These are phyloP conservation scores for Oncorhynchus tshawytscha DNA, from an alignment of 2,113 vertebrate species.

Conservation along the genomic window DNA sequence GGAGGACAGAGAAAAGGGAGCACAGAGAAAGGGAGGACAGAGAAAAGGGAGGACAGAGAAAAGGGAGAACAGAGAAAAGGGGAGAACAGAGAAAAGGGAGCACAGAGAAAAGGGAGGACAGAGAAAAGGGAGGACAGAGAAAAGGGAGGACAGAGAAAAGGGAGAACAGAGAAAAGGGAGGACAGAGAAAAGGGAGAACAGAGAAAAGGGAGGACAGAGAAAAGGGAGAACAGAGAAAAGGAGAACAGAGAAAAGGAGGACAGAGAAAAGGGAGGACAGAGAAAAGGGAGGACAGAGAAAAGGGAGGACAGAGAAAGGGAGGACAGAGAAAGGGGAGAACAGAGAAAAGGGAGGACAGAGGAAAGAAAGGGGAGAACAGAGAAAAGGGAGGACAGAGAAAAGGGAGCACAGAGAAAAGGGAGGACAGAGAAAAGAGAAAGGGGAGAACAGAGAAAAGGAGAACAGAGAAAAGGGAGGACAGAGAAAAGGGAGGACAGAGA, in stretches of 20 bases:
- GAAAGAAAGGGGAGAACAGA: rapidly evolving
- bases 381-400: too few relatives aligned
- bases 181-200: too few relatives aligned
- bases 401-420: too few relatives aligned
- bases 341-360: rapidly evolving
- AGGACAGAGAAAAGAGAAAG: rapidly evolving
- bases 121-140: rapidly evolving
- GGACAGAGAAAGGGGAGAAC: too few relatives aligned
- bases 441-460: too few relatives aligned
- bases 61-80: too few relatives aligned
- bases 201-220: rapidly evolving
- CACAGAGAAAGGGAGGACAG: too few relatives aligned
- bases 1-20: too few relatives aligned
- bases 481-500: too few relatives aligned
- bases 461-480: rapidly evolving
- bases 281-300: rapidly evolving
- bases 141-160: rapidly evolving
- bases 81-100: rapidly evolving
- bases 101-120: rapidly evolving
- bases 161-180: rapidly evolving
- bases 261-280: rapidly evolving
- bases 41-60: too few relatives aligned
- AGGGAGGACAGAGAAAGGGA: rapidly evolving
- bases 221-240: rapidly evolving
- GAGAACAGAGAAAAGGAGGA: rapidly evolving